A percentile compares a stretch with the other conserved stretches of the same genome.
Conservation (phyloP, 2,113 vertebrate species). For the Chelonoidis abingdonii region DNA sequence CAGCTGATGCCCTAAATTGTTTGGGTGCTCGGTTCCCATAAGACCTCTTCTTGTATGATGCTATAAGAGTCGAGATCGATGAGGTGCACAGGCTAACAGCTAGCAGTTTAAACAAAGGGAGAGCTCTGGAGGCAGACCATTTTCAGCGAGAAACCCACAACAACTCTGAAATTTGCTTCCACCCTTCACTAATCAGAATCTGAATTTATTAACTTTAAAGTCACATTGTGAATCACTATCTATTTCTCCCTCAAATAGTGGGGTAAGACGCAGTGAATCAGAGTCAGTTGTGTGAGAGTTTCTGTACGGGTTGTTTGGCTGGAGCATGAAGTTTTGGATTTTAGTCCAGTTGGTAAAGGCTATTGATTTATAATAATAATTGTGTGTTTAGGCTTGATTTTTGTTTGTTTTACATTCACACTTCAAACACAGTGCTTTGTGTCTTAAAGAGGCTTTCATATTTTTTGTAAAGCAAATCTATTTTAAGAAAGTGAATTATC, state of each 20-base stretch:
- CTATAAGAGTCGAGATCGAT: not conserved
- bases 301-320: not conserved
- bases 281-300: not conserved
- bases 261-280: not conserved
- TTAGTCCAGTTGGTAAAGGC: not conserved
- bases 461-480: not conserved
- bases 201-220: not conserved
- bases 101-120: not conserved
- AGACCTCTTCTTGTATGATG: not conserved
- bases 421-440: not conserved
- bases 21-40: not conserved
- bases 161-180: not conserved
- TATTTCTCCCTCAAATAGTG: rapidly evolving
- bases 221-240: not conserved
- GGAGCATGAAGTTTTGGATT: not conserved
- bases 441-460: not conserved
- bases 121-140: too few species aligned
- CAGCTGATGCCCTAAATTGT: not conserved
- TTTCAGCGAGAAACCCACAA: not conserved
- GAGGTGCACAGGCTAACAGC: not conserved
- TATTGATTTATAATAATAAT: not conserved
- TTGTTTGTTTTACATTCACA: not conserved
- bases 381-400: not conserved
- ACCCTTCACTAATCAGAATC: not conserved
- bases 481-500: not conserved